Percentiles rank a stretch among this genome's conserved stretches.
phyloP scores from a whole-genome alignment of 2,888 invertebrate genomes.

The Amphipoea oculea region DNA sequence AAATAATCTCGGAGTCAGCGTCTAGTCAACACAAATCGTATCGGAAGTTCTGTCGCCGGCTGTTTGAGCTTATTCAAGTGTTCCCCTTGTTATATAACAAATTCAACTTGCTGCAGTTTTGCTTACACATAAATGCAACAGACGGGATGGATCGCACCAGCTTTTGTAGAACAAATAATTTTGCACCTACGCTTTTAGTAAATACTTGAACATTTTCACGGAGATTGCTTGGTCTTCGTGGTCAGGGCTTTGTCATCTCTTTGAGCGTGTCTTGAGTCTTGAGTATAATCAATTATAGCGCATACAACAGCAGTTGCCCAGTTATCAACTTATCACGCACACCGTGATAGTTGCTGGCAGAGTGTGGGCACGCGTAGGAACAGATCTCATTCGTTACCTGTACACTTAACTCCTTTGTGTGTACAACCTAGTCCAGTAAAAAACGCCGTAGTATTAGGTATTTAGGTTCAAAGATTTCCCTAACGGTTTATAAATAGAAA shows the following conservation, averaged over 20 bases:
- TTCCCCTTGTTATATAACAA: conserved; percentile 63
- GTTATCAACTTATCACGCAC: conserved; percentile 17
- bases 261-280: conserved; percentile 29
- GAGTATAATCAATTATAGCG: conserved; percentile 41
- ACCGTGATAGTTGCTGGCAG: background rate
- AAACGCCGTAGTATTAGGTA: conserved; percentile 52
- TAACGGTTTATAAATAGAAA: conserved; percentile 43
- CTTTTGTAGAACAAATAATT: conserved; percentile 6
- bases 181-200: conserved; percentile 19
- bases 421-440: conserved; percentile 23
- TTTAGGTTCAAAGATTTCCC: conserved; percentile 56
- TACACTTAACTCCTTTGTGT: conserved; percentile 15
- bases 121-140: conserved; percentile 45
- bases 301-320: conserved; percentile 13
- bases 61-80: conserved; percentile 67
- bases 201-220: conserved; percentile 28
- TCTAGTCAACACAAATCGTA: conserved; percentile 71
- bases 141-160: conserved; percentile 5
- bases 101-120: conserved; percentile 50
- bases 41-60: conserved; percentile 72
- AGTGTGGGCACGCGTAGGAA: background rate
- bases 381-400: conserved; percentile 30
- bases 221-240: conserved; percentile 5
- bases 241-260: conserved; percentile 23
- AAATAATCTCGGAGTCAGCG: conserved; percentile 70